These are phyloP conservation scores for Drosophila anomalata DNA, from an alignment of 2,888 invertebrate species.

Conservation along the genomic window DNA sequence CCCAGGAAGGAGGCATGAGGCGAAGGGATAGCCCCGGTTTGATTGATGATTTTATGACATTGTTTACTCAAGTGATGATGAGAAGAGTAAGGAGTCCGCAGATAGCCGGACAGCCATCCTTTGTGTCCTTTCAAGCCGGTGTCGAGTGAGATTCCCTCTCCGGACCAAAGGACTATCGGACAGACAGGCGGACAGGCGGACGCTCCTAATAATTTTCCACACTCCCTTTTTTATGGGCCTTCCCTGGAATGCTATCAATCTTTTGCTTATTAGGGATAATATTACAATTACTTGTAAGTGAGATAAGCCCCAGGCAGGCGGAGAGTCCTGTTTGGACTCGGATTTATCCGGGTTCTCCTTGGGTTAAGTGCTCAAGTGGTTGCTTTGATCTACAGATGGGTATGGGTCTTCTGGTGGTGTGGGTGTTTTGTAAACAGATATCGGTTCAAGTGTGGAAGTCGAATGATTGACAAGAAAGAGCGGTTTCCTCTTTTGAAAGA, in stretches of 20 bases:
- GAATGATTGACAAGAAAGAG: constrained; percentile 39
- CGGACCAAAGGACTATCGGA: constrained; percentile 6
- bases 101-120: constrained; percentile 37
- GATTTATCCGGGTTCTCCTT: constrained; percentile 18
- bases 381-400: constrained; percentile 43
- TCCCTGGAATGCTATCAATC: constrained; percentile 77
- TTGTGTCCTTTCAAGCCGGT: constrained; percentile 64
- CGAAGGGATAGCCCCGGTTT: constrained; percentile 44
- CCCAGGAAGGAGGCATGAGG: neutral
- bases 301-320: constrained; percentile 58
- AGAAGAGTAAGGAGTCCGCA: constrained; percentile 44
- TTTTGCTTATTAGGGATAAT: constrained; percentile 79
- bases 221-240: constrained; percentile 56
- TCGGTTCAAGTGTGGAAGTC: constrained; percentile 47
- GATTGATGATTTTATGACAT: constrained; percentile 80
- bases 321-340: constrained; percentile 11
- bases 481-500: constrained; percentile 3
- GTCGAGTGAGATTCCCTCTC: constrained; percentile 44
- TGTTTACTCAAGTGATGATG: constrained; percentile 79
- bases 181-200: neutral
- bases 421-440: constrained; percentile 49
- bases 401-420: neutral
- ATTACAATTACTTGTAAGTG: constrained; percentile 79
- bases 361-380: constrained; percentile 54
- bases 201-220: constrained; percentile 50